phyloP scores from a whole-genome alignment of 92 coral and sea anemone genomes.

The Ricordea florida region DNA sequence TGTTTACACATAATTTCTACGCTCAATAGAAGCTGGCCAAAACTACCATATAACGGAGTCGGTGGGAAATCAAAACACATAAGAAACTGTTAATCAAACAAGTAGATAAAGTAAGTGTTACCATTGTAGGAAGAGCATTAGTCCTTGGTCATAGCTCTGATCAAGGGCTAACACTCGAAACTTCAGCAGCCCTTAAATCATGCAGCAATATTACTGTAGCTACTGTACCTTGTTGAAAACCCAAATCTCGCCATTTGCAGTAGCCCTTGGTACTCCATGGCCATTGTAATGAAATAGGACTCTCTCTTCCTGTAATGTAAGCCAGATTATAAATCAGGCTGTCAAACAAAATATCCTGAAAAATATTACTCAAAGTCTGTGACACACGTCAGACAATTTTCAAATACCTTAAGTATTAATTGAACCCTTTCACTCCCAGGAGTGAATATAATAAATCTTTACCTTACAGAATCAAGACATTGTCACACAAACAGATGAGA shows the following conservation, averaged over 20 bases:
- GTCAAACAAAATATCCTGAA: neutral
- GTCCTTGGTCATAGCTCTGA: too few relatives aligned
- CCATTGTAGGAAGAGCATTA: too few relatives aligned
- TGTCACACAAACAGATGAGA: too few relatives aligned
- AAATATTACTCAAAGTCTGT: neutral
- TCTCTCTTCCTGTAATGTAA: conserved; percentile 81
- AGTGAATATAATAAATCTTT: too few relatives aligned
- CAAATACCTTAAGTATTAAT: neutral
- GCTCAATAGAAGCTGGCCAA: too few relatives aligned
- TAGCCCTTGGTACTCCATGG: conserved; percentile 97
- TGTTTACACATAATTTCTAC: too few relatives aligned
- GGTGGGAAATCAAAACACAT: too few relatives aligned
- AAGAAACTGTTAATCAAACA: neutral
- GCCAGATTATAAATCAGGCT: neutral
- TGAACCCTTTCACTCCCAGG: neutral
- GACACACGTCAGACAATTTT: neutral
- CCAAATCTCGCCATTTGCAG: conserved; percentile 98
- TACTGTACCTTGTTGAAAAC: conserved; percentile 93
- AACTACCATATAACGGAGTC: too few relatives aligned
- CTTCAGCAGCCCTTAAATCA: neutral
- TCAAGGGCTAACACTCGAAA: neutral
- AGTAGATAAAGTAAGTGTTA: neutral
- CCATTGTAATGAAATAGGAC: conserved; percentile 98
- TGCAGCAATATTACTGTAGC: neutral
- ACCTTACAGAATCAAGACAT: too few relatives aligned